phyloP scores from a whole-genome alignment of 2,113 vertebrate genomes.

The Coptodon rendalli region DNA sequence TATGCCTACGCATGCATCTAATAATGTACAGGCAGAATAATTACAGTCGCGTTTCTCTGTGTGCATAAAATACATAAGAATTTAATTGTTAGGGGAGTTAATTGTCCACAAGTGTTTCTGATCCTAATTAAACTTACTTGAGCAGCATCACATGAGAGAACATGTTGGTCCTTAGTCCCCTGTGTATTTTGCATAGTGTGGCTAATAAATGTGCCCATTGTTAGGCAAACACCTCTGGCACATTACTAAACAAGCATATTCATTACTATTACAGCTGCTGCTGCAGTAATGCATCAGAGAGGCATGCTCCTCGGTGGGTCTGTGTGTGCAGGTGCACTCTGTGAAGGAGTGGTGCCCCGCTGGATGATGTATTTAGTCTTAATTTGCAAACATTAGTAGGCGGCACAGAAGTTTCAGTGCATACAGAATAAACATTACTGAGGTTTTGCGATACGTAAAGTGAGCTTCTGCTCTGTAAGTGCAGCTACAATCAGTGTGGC shows the following conservation, averaged over 20 bases:
- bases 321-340: background rate
- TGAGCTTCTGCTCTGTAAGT: background rate
- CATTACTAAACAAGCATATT: slow-evolving; percentile 19
- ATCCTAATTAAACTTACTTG: slow-evolving; percentile 27
- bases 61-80: background rate
- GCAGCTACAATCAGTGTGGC: background rate
- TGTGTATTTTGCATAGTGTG: background rate
- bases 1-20: background rate
- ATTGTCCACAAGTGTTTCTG: slow-evolving; percentile 3
- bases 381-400: slow-evolving; percentile 32
- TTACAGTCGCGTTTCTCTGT: background rate
- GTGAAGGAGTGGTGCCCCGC: background rate
- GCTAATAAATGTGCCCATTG: background rate
- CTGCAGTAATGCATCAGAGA: background rate
- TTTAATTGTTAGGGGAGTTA: background rate
- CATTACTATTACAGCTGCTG: slow-evolving; percentile 28
- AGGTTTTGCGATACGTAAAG: background rate
- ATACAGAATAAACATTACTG: slow-evolving; percentile 20
- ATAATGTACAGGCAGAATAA: background rate
- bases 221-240: slow-evolving; percentile 5
- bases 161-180: background rate
- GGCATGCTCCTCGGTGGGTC: background rate
- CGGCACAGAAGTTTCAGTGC: background rate
- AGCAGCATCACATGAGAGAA: background rate
- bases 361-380: background rate